Evolutionary conservation across 2,113 vertebrate genomes (phyloP), one percentile per base, ranked within the genome.

Genomic region (Triplophysa dalaica): DNA sequence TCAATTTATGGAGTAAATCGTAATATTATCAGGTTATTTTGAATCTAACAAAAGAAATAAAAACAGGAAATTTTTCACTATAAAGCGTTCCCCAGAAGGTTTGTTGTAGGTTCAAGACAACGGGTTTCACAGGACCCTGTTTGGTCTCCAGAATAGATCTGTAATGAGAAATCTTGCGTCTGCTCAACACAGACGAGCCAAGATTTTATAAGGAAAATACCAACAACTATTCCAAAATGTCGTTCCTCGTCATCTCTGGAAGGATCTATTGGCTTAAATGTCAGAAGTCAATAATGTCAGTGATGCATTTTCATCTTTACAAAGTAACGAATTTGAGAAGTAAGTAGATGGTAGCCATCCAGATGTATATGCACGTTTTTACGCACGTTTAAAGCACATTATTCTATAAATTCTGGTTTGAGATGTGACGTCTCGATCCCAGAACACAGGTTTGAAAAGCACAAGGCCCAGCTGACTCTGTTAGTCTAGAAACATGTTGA

Each of bases 371-470:
- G 60, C 60, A 33, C 2, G 43, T 45, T 73, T 66, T 29, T 33
- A 56, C 38, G 61, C 56, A 75, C 48, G 65, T 73, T 78, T 81
- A 70, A 74, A 84, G 79, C 61, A 81, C 56, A 81, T 75, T 12
- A 21, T 70, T 76, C 50, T 72, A 56, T 82, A 68, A 85, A 82
- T 79, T 72, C 80, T 26, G 80, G 80, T 79, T 52, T 79, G 76
- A 66, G 77, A 82, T 62, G 38, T 60, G 68, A 10, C n/a, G 61
- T 80, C 80, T 85, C 80, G 66, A 79, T 82, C 80, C 33, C 77
- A 77, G 72, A 74, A 75, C 80, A 82, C 83, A 82, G 80, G 83
- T 82, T 85, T 76, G 75, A 85, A 78, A 85, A 85, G 83, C 83
- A 85, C 83, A 85, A 85, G 68, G 77, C 72, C 54, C 19, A 62